Base-by-base conservation (phyloP, 2,888 invertebrate species). In the Alcis repandata region DNA sequence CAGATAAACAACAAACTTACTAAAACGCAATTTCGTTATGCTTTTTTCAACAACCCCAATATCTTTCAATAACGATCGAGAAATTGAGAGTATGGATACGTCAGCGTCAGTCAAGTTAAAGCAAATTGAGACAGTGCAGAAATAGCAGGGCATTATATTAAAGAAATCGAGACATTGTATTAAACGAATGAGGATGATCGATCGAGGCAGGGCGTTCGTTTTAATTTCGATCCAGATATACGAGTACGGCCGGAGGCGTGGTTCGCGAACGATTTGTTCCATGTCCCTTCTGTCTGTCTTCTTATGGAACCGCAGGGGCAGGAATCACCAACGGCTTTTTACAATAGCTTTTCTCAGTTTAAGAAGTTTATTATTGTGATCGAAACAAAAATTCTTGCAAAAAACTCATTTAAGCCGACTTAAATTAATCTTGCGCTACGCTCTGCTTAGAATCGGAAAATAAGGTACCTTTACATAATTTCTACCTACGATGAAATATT, bases 171-270 rank as follows among this genome's bases (percentile, higher is more conserved):
- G 90, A 91, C 83, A 86, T 91, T 88, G 89, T 91, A 91, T 90
- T 89, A 90, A 90, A 89, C 79, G 82, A 91, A 89, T 90, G 84
- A 84, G 84, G 90, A 91, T 93, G 92, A 93, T 92, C 92, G 92
- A 93, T 93, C 85, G 90, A 80, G 88, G 79, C 82, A 83, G 90
- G 89, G 90, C 89, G 92, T 90, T 87, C 88, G 85, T 92, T 91
- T 92, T 91, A 92, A 92, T 93, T 92, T 91, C 89, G 92, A 92
- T 91, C 89, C 84, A 80, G 85, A 88, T 89, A 89, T 88, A 86
- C 87, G 75, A 83, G 89, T 88, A 86, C 87, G 75, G 83, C 83
- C 84, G 86, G 81, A 89, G 92, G 92, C 91, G 92, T 92, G 92
- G 92, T 86, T 80, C 80, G 77, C 77, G 88, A 88, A 90, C 92